Conservation (phyloP, 37 sponge, comb jelly and placozoan genomes). For the Bolinopsis microptera region DNA sequence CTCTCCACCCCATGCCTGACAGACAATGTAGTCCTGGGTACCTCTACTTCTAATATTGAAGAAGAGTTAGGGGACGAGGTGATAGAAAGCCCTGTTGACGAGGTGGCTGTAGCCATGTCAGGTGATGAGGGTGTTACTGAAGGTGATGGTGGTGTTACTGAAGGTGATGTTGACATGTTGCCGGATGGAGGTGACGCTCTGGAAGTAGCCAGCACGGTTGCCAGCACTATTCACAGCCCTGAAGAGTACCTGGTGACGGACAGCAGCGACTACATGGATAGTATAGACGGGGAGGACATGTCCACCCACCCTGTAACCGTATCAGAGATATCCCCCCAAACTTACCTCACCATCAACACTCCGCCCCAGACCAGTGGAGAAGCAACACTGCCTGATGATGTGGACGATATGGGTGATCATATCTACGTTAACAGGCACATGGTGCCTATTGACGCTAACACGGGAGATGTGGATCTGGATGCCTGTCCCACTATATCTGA, state of each 20-base stretch:
- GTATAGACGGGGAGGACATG: conserved; percentile 43
- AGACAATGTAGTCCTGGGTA: not conserved
- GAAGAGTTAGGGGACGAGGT: not conserved
- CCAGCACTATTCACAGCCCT: not conserved
- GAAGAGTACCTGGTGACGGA: conserved; percentile 13
- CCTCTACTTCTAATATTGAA: not conserved
- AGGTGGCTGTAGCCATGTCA: not conserved
- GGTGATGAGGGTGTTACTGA: not conserved
- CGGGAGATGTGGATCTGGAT: conserved; percentile 38
- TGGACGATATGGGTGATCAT: conserved; percentile 5
- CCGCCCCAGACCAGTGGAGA: conserved; percentile 4
- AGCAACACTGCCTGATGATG: not conserved
- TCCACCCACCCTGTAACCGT: not conserved
- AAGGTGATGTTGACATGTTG: not conserved
- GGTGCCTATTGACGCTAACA: not conserved
- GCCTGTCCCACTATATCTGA: not conserved
- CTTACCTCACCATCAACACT: not conserved
- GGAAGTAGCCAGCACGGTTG: not conserved
- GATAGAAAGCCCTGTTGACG: not conserved
- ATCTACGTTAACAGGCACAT: conserved; percentile 51
- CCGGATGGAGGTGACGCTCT: not conserved
- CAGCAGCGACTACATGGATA: conserved; percentile 38
- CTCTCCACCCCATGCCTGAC: conserved; percentile 13
- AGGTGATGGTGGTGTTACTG: not conserved
- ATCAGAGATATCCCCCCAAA: not conserved